Evolutionary conservation across 2,797 vertebrate species (phyloP), one percentile per base, ranked within the genome.

Genomic region (Gobio occitaniae): DNA sequence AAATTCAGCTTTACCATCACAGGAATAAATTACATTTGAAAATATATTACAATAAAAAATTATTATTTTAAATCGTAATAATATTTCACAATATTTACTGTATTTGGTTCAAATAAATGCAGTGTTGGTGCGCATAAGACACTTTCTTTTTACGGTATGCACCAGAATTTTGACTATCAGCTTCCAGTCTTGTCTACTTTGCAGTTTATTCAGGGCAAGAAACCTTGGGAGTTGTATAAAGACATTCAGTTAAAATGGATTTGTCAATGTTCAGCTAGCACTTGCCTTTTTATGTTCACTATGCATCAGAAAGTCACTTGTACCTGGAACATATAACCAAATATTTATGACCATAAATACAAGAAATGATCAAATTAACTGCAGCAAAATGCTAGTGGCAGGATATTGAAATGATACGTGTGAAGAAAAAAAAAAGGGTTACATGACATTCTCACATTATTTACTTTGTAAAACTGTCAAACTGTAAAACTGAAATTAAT

Each of bases 271-370:
- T 59, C 21, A 25, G 52, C 52, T 38, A 59, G 52, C 36, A 36
- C 36, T n/a, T 41, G 6, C 19, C 29, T 16, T 59, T 44, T 32
- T 44, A 50, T 59, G 9, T 32, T 19, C 44, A 48, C 17, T 41
- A 56, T 21, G 32, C 16, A 72, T 48, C 38, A 74, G 12, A 69
- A n/a, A 59, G 66, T 71, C 36, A 71, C 9, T 25, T 65, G 81
- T 16, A 65, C 5, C 4, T 25, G 48, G n/a, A 83, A 47, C 25
- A 19, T 65, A 41, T 29, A 50, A 25, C 29, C 0, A 3, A 54
- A n/a, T 83, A 68, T 83, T 77, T 11, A 77, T 54, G 32, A 21
- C 11, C n/a, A 83, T 77, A 69, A 68, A 83, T 83, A 66, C 8
- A 75, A 47, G 71, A 59, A 83, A 83, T 83, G 75, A 75, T 75